phyloP scores from a whole-genome alignment of 2,113 vertebrate genomes.

The Phoenicopterus ruber region DNA sequence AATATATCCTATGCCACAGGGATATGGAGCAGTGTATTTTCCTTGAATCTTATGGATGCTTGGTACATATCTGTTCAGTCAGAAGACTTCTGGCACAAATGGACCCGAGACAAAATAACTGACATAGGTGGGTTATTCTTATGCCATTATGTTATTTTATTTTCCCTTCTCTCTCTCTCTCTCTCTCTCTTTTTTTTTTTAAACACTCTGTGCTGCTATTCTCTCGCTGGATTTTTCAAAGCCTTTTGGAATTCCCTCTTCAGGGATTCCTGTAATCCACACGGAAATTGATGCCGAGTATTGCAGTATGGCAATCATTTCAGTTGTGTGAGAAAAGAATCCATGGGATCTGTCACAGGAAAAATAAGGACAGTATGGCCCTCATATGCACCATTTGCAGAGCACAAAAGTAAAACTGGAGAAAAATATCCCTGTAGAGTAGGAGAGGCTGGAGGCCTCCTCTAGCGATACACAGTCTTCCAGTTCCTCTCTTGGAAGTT shows the following conservation, averaged over 20 bases:
- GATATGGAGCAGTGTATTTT: conserved; percentile 74
- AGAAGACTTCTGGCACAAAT: conserved; percentile 71
- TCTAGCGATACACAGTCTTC: accelerated
- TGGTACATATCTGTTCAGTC: conserved; percentile 64
- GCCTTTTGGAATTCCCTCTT: neutral
- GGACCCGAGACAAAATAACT: conserved; percentile 62
- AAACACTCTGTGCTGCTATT: neutral
- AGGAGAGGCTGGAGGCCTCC: neutral
- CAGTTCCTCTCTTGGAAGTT: neutral
- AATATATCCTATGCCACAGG: conserved; percentile 17
- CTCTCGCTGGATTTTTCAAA: neutral
- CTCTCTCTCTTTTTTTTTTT: neutral
- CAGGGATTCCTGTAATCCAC: neutral
- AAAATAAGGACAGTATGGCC: neutral
- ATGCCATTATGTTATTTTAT: neutral
- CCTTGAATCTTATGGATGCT: conserved; percentile 72
- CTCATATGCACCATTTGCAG: neutral
- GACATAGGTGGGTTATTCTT: conserved; percentile 39
- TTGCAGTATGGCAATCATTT: neutral
- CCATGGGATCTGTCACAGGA: neutral
- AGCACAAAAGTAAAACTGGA: neutral
- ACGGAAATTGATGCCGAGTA: neutral
- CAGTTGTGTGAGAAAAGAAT: neutral
- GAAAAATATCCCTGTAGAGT: neutral
- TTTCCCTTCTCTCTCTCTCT: neutral